Evolutionary conservation across 2,113 vertebrate species (phyloP).

Genomic region (Cervus canadensis): DNA sequence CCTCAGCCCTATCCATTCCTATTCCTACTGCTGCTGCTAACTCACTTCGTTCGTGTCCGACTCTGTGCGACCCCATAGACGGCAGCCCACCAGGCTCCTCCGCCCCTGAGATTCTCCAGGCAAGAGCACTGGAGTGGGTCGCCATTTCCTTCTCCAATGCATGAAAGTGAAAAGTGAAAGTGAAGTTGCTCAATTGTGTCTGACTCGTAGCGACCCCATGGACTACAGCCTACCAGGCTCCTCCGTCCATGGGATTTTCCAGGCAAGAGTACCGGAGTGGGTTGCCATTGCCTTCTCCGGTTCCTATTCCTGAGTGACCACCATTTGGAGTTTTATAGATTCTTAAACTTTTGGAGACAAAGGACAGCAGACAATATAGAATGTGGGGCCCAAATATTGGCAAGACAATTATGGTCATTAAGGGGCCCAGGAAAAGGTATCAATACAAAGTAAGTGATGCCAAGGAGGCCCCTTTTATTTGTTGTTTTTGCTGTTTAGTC

Average conservation of each 20-base stretch:
- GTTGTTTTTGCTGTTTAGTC: background rate
- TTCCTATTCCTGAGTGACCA: background rate
- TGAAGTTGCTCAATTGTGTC: too few species aligned
- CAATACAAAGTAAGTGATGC: background rate
- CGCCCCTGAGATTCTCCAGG: too few species aligned
- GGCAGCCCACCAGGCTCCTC: too few species aligned
- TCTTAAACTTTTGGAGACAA: background rate
- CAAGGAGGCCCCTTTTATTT: background rate
- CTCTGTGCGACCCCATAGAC: background rate
- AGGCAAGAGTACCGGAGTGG: background rate
- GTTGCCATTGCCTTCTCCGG: background rate
- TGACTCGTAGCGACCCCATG: too few species aligned
- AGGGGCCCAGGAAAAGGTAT: background rate
- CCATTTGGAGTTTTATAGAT: background rate
- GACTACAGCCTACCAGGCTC: background rate
- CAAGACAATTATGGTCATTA: background rate
- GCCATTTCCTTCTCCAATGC: too few species aligned
- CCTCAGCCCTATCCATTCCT: background rate
- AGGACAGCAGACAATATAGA: background rate
- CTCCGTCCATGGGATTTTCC: background rate
- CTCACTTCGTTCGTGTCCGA: accelerated
- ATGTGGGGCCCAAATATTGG: background rate
- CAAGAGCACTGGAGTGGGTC: too few species aligned
- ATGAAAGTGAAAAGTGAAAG: too few species aligned
- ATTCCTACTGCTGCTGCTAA: background rate